These are phyloP conservation scores for Agonopterix alstromeriana DNA, from an alignment of 2,888 invertebrate genomes.

Conservation along the genomic window DNA sequence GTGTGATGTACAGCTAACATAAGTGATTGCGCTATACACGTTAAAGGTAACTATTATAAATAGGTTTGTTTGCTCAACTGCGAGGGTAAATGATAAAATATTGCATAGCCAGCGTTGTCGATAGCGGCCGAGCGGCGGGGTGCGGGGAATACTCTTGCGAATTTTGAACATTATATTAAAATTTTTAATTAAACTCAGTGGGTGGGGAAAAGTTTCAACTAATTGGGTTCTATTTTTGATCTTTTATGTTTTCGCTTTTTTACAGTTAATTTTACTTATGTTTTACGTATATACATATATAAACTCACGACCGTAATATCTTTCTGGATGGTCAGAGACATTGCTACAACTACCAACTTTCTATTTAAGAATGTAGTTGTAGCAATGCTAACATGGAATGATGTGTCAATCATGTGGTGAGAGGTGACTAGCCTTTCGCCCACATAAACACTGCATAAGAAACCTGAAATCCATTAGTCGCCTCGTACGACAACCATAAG, in stretches of 20 bases:
- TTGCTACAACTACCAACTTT: too few species aligned
- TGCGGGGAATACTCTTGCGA: not conserved
- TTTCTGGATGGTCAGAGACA: too few species aligned
- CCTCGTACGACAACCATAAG: too few species aligned
- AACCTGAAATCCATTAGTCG: too few species aligned
- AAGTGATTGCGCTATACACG: not conserved
- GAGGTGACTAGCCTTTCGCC: too few species aligned
- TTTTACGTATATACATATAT: too few species aligned
- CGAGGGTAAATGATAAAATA: conserved; percentile 11
- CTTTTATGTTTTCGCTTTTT: conserved; percentile 1
- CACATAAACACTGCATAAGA: too few species aligned
- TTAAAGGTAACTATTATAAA: conserved; percentile 6
- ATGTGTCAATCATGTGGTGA: too few species aligned
- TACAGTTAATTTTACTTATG: too few species aligned
- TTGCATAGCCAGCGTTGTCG: conserved; percentile 5
- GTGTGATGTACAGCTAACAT: conserved; percentile 1
- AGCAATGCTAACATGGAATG: too few species aligned
- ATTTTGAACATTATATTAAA: conserved; percentile 5
- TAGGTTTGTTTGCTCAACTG: conserved; percentile 10
- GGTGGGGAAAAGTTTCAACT: conserved; percentile 6
- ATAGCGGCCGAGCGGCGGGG: not conserved
- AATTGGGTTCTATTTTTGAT: conserved; percentile 6
- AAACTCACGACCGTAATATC: too few species aligned
- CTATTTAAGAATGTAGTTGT: too few species aligned
- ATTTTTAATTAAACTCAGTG: conserved; percentile 6